Evolutionary conservation across 1,140 invertebrate species (phyloP).

Genomic region (Lamellibrachia luymesi): DNA sequence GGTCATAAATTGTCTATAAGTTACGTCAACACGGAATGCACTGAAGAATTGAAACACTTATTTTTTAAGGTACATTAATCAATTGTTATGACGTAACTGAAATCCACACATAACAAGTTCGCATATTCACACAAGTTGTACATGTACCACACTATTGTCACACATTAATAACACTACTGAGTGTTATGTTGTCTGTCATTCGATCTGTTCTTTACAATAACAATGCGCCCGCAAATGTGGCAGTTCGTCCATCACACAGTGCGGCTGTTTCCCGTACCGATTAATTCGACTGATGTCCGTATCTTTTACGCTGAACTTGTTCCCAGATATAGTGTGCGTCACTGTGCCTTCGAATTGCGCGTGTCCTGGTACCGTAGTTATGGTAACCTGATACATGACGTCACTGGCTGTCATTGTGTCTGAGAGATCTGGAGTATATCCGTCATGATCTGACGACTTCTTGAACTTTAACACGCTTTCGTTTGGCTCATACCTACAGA

Average conservation of each 20-base stretch:
- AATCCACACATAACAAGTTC: neutral
- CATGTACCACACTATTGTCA: neutral
- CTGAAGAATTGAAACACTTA: too few relatives aligned
- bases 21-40: neutral
- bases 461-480: conserved; percentile 75
- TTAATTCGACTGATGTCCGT: conserved; percentile 84
- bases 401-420: conserved; percentile 53
- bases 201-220: conserved; percentile 30
- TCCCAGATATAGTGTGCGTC: conserved; percentile 63
- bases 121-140: neutral
- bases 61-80: too few relatives aligned
- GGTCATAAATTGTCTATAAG: neutral
- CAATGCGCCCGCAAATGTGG: conserved; percentile 47
- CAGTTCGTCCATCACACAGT: conserved; percentile 65
- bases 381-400: conserved; percentile 58
- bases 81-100: too few relatives aligned
- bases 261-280: conserved; percentile 74
- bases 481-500: conserved; percentile 51
- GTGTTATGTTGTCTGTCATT: neutral
- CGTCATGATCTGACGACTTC: conserved; percentile 74
- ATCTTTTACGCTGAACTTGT: conserved; percentile 62
- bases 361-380: conserved; percentile 71
- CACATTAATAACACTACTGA: neutral
- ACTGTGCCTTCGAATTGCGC: conserved; percentile 76
- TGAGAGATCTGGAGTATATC: conserved; percentile 74